These are phyloP conservation scores for Alethe diademata DNA, from an alignment of 2,113 vertebrate genomes.

Conservation along the genomic window DNA sequence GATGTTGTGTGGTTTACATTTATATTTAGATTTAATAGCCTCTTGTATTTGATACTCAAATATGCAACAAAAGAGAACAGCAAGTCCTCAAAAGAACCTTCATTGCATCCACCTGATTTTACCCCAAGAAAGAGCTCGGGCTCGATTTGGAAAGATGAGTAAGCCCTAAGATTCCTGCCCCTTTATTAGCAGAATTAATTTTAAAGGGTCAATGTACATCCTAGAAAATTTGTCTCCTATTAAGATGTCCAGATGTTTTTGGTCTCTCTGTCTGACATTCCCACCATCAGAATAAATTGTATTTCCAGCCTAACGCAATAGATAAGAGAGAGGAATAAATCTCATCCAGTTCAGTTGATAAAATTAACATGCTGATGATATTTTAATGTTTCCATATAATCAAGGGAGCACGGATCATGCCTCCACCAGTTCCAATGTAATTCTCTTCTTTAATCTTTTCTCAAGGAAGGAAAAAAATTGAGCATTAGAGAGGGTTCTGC, in stretches of 20 bases:
- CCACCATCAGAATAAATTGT: slow-evolving; percentile 80
- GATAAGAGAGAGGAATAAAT: slow-evolving; percentile 80
- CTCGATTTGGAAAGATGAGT: slow-evolving; percentile 36
- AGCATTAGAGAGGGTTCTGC: slow-evolving; percentile 47
- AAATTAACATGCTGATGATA: slow-evolving; percentile 86
- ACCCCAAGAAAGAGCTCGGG: neutral
- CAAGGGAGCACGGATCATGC: slow-evolving; percentile 78
- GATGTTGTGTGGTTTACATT: neutral
- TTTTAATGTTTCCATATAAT: slow-evolving; percentile 84
- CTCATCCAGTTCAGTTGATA: slow-evolving; percentile 76
- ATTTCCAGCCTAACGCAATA: slow-evolving; percentile 79
- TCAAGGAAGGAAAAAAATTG: slow-evolving; percentile 50
- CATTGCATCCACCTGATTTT: neutral
- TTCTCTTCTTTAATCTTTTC: slow-evolving; percentile 76
- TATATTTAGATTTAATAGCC: neutral
- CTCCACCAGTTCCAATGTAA: slow-evolving; percentile 72
- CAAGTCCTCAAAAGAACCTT: neutral
- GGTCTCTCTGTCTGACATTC: slow-evolving; percentile 76
- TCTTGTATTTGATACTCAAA: neutral
- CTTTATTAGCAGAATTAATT: slow-evolving; percentile 73
- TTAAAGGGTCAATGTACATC: slow-evolving; percentile 69
- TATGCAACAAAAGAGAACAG: neutral
- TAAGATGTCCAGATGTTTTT: slow-evolving; percentile 79
- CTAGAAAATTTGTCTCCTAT: slow-evolving; percentile 69
- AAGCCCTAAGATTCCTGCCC: slow-evolving; percentile 45